phyloP scores from a whole-genome alignment of 2,113 vertebrate species.

The Mugil cephalus region DNA sequence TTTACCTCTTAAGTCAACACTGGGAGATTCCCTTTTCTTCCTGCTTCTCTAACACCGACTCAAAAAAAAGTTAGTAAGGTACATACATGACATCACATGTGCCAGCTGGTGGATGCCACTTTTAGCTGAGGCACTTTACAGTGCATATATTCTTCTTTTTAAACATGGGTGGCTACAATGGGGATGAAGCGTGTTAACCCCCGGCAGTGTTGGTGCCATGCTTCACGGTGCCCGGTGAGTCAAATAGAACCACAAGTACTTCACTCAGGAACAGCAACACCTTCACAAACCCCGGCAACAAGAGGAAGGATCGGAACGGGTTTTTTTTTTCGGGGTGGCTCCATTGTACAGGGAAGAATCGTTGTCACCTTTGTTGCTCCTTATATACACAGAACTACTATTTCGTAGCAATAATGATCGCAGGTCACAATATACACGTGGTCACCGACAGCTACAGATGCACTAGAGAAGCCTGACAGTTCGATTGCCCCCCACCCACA shows the following conservation, averaged over 20 bases:
- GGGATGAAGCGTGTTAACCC: slow-evolving; percentile 52
- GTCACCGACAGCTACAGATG: slow-evolving; percentile 72
- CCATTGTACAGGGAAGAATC: slow-evolving; percentile 33
- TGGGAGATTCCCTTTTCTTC: slow-evolving; percentile 14
- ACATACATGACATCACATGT: slow-evolving; percentile 71
- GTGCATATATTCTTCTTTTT: slow-evolving; percentile 46
- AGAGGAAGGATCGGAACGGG: slow-evolving; percentile 6
- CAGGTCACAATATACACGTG: slow-evolving; percentile 76
- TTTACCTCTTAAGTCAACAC: slow-evolving; percentile 12
- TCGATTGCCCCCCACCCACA: slow-evolving; percentile 27
- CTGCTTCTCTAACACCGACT: slow-evolving; percentile 37
- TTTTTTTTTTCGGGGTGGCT: slow-evolving; percentile 11
- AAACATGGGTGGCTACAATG: slow-evolving; percentile 59
- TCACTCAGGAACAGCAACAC: slow-evolving; percentile 38
- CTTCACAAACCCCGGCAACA: slow-evolving; percentile 48
- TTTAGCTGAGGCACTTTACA: slow-evolving; percentile 62
- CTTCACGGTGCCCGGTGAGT: slow-evolving; percentile 54
- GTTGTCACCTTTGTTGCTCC: slow-evolving; percentile 36
- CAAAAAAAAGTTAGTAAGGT: slow-evolving; percentile 41
- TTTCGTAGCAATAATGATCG: slow-evolving; percentile 56
- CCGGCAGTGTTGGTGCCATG: slow-evolving; percentile 65
- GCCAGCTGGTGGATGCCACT: slow-evolving; percentile 73
- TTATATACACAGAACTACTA: slow-evolving; percentile 71
- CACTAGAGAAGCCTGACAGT: slow-evolving; percentile 64
- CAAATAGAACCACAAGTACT: slow-evolving; percentile 48